phyloP scores from a whole-genome alignment of 92 coral and sea anemone genomes.

The Zoanthus gigantus region DNA sequence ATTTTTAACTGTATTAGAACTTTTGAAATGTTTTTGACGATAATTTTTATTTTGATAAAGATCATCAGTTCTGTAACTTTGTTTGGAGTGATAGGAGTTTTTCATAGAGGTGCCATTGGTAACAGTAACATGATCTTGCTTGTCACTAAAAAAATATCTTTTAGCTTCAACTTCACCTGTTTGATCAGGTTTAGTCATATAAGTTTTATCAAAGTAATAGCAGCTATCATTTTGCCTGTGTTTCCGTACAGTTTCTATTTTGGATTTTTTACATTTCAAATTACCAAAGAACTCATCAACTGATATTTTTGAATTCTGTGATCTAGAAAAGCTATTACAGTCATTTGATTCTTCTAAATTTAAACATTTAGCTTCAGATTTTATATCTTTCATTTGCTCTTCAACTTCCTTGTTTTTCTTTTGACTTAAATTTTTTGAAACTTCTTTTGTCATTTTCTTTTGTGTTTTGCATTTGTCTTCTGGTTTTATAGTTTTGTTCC shows the following conservation, averaged over 20 bases:
- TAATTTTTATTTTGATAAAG: not conserved
- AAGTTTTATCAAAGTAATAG: slow-evolving; percentile 27
- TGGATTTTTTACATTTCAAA: slow-evolving; percentile 34
- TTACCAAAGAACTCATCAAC: slow-evolving; percentile 24
- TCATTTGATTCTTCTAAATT: not conserved
- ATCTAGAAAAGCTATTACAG: not conserved
- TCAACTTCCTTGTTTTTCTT: not conserved
- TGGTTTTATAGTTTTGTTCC: slow-evolving; percentile 4
- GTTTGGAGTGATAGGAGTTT: not conserved
- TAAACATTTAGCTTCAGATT: not conserved
- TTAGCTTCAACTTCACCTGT: too few relatives aligned
- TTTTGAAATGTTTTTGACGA: not conserved
- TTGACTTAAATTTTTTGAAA: slow-evolving; percentile 5
- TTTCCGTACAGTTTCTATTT: not conserved
- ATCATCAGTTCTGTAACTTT: not conserved
- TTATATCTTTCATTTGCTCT: not conserved
- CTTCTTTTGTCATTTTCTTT: not conserved
- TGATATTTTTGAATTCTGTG: not conserved
- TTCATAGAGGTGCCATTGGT: not conserved
- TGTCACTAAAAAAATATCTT: not conserved
- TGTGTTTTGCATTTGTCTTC: not conserved
- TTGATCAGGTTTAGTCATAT: not conserved
- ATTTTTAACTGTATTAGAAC: not conserved
- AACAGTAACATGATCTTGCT: not conserved
- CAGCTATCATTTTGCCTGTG: not conserved